Conservation (phyloP, 2,888 invertebrate genomes). For the Lycophotia porphyrea region DNA sequence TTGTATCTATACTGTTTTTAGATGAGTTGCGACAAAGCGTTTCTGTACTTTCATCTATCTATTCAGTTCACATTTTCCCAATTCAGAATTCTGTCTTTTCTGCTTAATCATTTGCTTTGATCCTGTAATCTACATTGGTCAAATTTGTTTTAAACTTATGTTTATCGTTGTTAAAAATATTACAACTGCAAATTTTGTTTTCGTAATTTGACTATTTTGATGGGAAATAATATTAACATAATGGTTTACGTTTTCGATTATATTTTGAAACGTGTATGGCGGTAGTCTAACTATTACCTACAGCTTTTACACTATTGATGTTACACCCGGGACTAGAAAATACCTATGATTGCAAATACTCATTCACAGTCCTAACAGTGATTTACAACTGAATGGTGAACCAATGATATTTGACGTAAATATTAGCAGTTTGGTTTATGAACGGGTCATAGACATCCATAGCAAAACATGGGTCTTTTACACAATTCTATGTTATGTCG, state of each 20-base stretch:
- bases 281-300: neutral
- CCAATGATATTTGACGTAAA: slow-evolving; percentile 38
- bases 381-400: too few relatives aligned
- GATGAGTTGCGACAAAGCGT: slow-evolving; percentile 60
- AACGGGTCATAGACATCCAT: neutral
- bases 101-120: slow-evolving; percentile 47
- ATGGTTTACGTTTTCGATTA: neutral
- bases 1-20: slow-evolving; percentile 48
- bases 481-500: neutral
- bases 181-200: neutral
- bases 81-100: slow-evolving; percentile 32
- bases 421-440: slow-evolving; percentile 7
- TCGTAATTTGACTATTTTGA: neutral
- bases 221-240: neutral
- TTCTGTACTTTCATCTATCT: slow-evolving; percentile 56
- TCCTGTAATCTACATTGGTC: slow-evolving; percentile 14
- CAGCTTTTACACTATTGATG: neutral
- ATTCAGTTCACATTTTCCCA: slow-evolving; percentile 49
- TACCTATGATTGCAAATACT: too few relatives aligned
- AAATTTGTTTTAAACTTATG: slow-evolving; percentile 16
- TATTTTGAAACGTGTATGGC: neutral
- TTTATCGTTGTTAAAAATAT: neutral
- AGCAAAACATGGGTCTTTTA: neutral
- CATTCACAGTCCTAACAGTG: too few relatives aligned
- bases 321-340: slow-evolving; percentile 1